These are phyloP conservation scores for Tricholaema leucomelas DNA, from an alignment of 2,113 vertebrate genomes.

Conservation along the genomic window DNA sequence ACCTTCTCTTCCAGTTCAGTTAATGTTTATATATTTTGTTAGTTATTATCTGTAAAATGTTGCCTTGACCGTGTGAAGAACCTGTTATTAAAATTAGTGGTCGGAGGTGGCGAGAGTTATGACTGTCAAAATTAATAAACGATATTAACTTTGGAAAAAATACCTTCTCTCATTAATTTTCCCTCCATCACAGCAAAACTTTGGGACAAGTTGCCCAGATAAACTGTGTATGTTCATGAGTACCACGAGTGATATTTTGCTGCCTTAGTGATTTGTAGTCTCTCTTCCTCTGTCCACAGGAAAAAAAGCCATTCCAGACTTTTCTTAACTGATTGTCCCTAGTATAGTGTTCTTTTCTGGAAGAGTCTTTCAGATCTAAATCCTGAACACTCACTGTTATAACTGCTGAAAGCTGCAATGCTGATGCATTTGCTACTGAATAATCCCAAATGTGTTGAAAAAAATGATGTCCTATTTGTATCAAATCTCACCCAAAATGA, in stretches of 20 bases:
- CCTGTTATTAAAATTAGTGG: no score
- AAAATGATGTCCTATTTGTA: not conserved
- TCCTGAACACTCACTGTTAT: not conserved
- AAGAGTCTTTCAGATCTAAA: not conserved
- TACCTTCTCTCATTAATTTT: no score
- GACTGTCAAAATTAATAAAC: no score
- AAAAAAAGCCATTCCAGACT: not conserved
- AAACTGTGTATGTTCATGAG: not conserved
- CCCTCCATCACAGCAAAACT: not conserved
- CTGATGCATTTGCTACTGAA: not conserved
- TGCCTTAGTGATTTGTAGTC: not conserved
- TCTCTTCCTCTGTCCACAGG: not conserved
- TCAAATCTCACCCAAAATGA: not conserved
- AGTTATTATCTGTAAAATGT: no score
- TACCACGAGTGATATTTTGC: not conserved
- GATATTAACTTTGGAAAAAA: no score
- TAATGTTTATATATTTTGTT: no score
- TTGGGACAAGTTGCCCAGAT: not conserved
- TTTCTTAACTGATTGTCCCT: accelerated
- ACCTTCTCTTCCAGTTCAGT: no score
- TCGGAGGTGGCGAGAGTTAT: no score
- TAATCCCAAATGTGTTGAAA: not conserved
- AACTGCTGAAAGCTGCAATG: not conserved
- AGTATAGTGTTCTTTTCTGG: not conserved
- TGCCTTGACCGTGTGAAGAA: no score